These are phyloP conservation scores for Sisor rabdophorus DNA, from an alignment of 2,113 vertebrate species.

Conservation along the genomic window DNA sequence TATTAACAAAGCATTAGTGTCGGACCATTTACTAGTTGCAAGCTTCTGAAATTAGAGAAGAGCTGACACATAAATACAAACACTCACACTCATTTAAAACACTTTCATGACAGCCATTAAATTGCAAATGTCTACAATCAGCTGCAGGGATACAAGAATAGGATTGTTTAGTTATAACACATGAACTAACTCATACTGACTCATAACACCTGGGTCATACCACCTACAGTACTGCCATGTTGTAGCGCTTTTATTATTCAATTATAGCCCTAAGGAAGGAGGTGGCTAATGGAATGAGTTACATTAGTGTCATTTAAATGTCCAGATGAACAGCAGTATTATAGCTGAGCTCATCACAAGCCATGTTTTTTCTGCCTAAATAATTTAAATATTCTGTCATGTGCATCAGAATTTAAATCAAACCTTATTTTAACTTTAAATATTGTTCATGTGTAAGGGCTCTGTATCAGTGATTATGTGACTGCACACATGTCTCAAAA, in stretches of 20 bases:
- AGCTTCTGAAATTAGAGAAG: conserved; percentile 49
- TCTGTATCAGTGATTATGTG: too few relatives aligned
- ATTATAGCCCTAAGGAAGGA: neutral
- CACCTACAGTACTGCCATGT: conserved; percentile 3
- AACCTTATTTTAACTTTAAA: too few relatives aligned
- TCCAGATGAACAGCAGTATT: neutral
- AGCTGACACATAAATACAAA: conserved; percentile 45
- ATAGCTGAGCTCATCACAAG: too few relatives aligned
- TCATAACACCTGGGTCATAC: neutral
- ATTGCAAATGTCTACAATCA: conserved; percentile 39
- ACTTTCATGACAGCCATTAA: conserved; percentile 33
- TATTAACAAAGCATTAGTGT: conserved; percentile 45
- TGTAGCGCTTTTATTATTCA: conserved; percentile 1
- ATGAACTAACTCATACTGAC: neutral
- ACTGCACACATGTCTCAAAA: too few relatives aligned
- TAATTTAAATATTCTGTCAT: too few relatives aligned
- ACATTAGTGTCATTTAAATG: neutral
- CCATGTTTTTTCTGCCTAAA: too few relatives aligned
- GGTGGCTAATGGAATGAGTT: neutral
- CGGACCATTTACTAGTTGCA: conserved; percentile 36
- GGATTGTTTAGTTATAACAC: conserved; percentile 24
- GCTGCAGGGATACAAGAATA: conserved; percentile 19
- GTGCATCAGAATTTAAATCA: too few relatives aligned
- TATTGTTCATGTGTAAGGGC: too few relatives aligned
- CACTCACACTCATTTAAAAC: conserved; percentile 16